Evolutionary conservation across 2,797 vertebrate species (phyloP).

Genomic region (Crenuchus spilurus): DNA sequence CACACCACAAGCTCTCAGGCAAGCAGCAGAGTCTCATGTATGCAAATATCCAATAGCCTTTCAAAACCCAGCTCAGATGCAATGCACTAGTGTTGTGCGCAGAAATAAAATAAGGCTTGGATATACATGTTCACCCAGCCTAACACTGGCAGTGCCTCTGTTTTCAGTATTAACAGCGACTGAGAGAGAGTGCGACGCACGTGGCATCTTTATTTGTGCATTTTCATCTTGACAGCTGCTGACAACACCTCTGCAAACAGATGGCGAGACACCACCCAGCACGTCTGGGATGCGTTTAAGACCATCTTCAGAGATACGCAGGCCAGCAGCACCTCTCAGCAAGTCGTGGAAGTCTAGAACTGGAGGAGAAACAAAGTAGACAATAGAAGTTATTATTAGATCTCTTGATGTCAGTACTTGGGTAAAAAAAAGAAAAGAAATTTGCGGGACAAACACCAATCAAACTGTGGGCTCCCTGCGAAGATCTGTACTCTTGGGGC

Average conservation of each 20-base stretch:
- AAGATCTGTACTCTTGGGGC: conserved; percentile 41
- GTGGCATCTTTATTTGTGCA: conserved; percentile 57
- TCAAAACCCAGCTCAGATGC: neutral
- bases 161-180: conserved; percentile 36
- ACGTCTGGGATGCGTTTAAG: conserved; percentile 37
- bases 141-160: neutral
- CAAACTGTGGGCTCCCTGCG: conserved; percentile 26
- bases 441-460: conserved; percentile 35
- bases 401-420: conserved; percentile 46
- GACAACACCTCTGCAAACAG: conserved; percentile 71
- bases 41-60: neutral
- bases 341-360: conserved; percentile 18
- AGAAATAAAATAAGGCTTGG: neutral
- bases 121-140: neutral
- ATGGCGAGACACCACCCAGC: conserved; percentile 66
- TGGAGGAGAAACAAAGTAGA: conserved; percentile 29
- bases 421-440: no score
- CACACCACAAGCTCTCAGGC: conserved; percentile 34
- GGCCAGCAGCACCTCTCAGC: conserved; percentile 15
- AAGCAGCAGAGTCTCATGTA: conserved; percentile 10
- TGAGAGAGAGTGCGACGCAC: neutral
- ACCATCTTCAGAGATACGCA: conserved; percentile 17
- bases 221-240: conserved; percentile 60
- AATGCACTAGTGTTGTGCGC: neutral
- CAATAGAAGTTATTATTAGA: conserved; percentile 46